Conservation (phyloP, 1,140 invertebrate species). For the Argopecten irradians region DNA sequence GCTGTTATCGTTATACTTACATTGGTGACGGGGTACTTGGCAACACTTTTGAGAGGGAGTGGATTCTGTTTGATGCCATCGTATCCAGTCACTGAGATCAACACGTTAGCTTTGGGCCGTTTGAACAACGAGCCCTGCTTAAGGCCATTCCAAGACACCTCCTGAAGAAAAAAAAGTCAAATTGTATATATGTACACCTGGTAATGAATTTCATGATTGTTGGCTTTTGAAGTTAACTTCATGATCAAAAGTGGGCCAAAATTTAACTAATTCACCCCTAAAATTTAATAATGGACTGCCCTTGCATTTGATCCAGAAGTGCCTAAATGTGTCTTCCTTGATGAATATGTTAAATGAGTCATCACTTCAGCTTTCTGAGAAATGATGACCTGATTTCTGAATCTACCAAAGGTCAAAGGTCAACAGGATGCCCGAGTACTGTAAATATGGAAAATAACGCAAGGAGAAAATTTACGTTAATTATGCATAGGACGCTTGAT, state of each 20-base stretch:
- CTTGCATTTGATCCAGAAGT: background rate
- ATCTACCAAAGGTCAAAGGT: too few relatives aligned
- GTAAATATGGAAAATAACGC: background rate
- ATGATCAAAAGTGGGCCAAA: background rate
- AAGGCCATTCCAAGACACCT: slow-evolving; percentile 84
- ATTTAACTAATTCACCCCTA: too few relatives aligned
- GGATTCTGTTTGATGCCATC: slow-evolving; percentile 47
- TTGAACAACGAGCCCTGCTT: slow-evolving; percentile 85
- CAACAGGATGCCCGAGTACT: background rate
- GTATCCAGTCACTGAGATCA: slow-evolving; percentile 85
- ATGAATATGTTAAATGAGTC: too few relatives aligned
- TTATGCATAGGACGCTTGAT: too few relatives aligned
- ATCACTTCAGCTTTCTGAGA: slow-evolving; percentile 28
- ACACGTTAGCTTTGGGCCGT: slow-evolving; percentile 86
- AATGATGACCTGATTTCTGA: slow-evolving; percentile 3
- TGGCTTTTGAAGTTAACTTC: too few relatives aligned
- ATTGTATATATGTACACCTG: too few relatives aligned
- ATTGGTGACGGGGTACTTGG: slow-evolving; percentile 64
- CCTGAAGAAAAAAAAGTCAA: slow-evolving; percentile 72
- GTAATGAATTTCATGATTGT: too few relatives aligned
- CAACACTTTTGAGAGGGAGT: slow-evolving; percentile 55
- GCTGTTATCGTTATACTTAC: slow-evolving; percentile 56
- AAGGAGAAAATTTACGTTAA: too few relatives aligned
- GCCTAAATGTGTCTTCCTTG: background rate
- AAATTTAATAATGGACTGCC: too few relatives aligned